Base-by-base conservation (phyloP, 2,113 vertebrate species). In the Gallinago jamesoni region DNA sequence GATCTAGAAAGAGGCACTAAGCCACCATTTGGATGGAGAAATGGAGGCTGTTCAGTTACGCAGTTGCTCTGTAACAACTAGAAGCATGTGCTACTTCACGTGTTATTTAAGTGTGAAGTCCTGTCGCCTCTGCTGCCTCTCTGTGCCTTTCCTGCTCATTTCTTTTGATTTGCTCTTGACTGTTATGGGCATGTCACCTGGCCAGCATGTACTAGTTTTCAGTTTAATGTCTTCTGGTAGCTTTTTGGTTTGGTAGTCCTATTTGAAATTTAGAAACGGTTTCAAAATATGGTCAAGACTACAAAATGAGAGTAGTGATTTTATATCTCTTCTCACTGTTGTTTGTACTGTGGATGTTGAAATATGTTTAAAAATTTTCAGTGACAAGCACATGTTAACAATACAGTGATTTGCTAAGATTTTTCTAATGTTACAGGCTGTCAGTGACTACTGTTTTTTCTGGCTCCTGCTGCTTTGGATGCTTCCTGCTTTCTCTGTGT, bases 361-460 rank as follows among this genome's bases (percentile, higher is more conserved):
- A 89, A 73, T 56, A 62, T 8, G 12, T 39, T 83, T 19, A 43
- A 92, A 85, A 76, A n/a, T 4, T 14, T n/a, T 60, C 28, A 66
- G 21, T 41, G 59, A 28, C 1, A 8, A 74, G n/a, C 3, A 19
- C 17, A 30, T 0, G 0, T 72, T 45, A 69, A 77, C 60, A 90
- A 39, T 41, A 30, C 16, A 66, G 35, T 1, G 6, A 70, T 57
- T 79, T 20, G 16, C n/a, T 18, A 22, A 73, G 48, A 39, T 73
- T 94, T 90, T 85, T 37, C 28, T 73, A 66, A 59, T 39, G 23
- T 10, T 86, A 41, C 35, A 66, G 62, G 30, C 63, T 80, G 48
- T 33, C 69, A 79, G 33, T 53, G 59, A 73, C 84, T 78, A 77
- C 69, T 76, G 64, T 79, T 25, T 90, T 93, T 94, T 72, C 84